phyloP scores from a whole-genome alignment of 23 tunicate species.

The Ciona savignyi region DNA sequence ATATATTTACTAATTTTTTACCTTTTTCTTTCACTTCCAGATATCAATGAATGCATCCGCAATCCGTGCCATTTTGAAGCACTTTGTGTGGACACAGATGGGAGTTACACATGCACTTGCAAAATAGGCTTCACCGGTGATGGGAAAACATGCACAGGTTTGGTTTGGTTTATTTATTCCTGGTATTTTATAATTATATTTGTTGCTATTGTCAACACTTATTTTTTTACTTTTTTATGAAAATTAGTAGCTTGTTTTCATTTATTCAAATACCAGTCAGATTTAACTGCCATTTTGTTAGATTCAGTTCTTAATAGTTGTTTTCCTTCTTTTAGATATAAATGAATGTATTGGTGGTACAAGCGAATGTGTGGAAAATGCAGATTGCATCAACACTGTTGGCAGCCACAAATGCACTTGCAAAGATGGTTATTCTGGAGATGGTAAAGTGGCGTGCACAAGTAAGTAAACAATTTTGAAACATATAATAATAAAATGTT shows the following conservation, averaged over 20 bases:
- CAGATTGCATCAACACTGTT: conserved; percentile 10
- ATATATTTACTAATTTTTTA: not conserved
- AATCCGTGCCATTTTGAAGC: conserved; percentile 6
- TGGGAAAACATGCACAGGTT: conserved; percentile 13
- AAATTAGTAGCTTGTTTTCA: too few species aligned
- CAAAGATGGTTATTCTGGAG: conserved; percentile 11
- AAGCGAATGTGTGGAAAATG: conserved; percentile 8
- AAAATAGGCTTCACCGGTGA: conserved; percentile 21
- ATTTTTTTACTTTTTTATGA: too few species aligned
- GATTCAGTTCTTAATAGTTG: not conserved
- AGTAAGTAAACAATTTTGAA: not conserved
- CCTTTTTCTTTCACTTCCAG: not conserved
- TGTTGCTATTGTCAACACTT: too few species aligned
- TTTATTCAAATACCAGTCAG: too few species aligned
- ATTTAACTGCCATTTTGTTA: not conserved
- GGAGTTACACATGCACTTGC: conserved; percentile 31
- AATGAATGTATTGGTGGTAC: conserved; percentile 25
- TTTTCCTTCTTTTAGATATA: conserved; percentile 12
- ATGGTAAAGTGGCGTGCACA: conserved; percentile 7
- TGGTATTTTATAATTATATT: too few species aligned
- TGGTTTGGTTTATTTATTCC: too few species aligned
- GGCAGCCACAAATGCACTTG: conserved; percentile 19
- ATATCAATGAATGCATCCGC: not conserved
- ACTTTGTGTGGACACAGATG: conserved; percentile 11
- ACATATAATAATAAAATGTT: too few species aligned